These are phyloP conservation scores for Sceloporus tristichus DNA, from an alignment of 2,113 vertebrate genomes.

Conservation along the genomic window DNA sequence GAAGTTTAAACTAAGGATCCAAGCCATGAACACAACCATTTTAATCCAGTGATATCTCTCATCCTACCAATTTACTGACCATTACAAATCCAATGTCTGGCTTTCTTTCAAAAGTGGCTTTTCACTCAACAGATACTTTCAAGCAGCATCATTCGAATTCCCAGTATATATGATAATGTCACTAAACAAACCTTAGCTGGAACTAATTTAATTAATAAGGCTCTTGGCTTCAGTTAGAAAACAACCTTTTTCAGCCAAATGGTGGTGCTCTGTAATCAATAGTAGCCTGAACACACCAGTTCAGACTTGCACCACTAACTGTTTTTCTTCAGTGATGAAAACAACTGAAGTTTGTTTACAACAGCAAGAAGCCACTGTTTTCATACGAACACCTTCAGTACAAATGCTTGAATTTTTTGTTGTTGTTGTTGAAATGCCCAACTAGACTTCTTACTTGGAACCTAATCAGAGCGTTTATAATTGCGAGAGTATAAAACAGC, in stretches of 20 bases:
- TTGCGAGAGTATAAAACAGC: not conserved
- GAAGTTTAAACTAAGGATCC: conserved; percentile 5
- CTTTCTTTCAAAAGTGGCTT: conserved; percentile 69
- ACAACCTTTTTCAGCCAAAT: conserved; percentile 63
- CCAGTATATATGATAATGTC: conserved; percentile 67
- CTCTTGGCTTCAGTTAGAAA: conserved; percentile 60
- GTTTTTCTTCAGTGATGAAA: conserved; percentile 24
- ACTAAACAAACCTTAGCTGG: conserved; percentile 66
- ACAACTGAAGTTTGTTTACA: conserved; percentile 27
- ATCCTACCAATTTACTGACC: conserved; percentile 32
- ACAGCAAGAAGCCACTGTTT: not conserved
- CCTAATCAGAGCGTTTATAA: not conserved
- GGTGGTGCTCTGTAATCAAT: conserved; percentile 62
- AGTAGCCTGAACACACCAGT: conserved; percentile 35
- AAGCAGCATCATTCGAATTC: conserved; percentile 68
- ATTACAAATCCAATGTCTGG: conserved; percentile 58
- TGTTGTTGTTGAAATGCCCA: conserved; percentile 18
- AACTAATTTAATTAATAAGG: conserved; percentile 76
- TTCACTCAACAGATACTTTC: conserved; percentile 72
- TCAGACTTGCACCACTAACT: conserved; percentile 22
- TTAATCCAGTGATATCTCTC: conserved; percentile 35
- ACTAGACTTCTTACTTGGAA: conserved; percentile 14
- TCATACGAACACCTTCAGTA: conserved; percentile 40
- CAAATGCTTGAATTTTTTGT: conserved; percentile 19
- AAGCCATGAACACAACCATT: not conserved